Base-by-base conservation (phyloP, 2,888 invertebrate genomes). In the Drosophila mayaguana region DNA sequence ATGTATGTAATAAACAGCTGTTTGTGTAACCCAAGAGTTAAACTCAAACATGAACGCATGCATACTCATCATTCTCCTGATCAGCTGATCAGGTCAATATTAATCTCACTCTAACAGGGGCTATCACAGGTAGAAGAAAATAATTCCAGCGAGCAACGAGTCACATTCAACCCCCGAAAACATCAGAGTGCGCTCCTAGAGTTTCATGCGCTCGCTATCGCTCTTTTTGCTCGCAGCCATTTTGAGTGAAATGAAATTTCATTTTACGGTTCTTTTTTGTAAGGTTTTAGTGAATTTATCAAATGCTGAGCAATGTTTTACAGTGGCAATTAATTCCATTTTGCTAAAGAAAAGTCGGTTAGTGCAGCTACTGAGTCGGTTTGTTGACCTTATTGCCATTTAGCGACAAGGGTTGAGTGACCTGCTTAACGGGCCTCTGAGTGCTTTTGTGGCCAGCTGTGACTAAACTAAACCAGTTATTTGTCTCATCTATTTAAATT, bases 311-410 rank as follows among this genome's bases (percentile, higher is more conserved):
- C 43, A 56, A 28, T 2, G 12, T 9, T 18, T 14, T 28, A 40
- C 7, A 18, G 6, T 7, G 3, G 7, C 14, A 43, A 14, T 7
- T 11, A 18, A 14, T 11, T 28, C 45, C 18, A 25, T 48, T 20
- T 36, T 40, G 12, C 9, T 40, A 40, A 55, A 18, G n/a, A 18
- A 42, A 12, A 32, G n/a, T 16, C 1, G 6, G 6, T 16, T 43
- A 32, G 32, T 56, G 6, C 20, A 43, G 55, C 16, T 7, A 36
- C 12, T 53, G 28, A 53, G 45, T 71, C 50, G 85, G 89, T 88
- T 89, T 89, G 82, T 90, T 88, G 88, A 90, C 90, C 88, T 85
- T 77, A 88, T 89, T 90, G 65, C 42, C 68, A 51, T 56, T 67
- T 38, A 53, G 25, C 42, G 45, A 55, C 62, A 75, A 69, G 74